These are phyloP conservation scores for Drosophila atroscutellata DNA, from an alignment of 2,888 invertebrate genomes.

Conservation along the genomic window DNA sequence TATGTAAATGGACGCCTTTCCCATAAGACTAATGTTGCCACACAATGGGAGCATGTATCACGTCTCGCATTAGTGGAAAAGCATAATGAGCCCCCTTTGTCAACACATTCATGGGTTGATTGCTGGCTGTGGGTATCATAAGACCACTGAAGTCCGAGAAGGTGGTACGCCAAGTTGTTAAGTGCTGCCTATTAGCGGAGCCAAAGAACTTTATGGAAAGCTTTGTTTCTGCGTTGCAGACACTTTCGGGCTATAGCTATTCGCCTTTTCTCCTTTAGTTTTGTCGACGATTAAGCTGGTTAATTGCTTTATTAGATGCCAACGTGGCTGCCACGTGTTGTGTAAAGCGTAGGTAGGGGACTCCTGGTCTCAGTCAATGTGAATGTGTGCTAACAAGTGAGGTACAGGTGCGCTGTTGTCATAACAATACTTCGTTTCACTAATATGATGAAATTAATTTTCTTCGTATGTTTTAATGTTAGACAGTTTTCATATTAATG, in stretches of 20 bases:
- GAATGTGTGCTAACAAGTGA: slow-evolving; percentile 11
- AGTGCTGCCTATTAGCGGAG: slow-evolving; percentile 41
- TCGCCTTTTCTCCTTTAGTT: slow-evolving; percentile 24
- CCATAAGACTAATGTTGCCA: slow-evolving; percentile 1
- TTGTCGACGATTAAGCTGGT: slow-evolving; percentile 56
- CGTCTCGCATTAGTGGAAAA: slow-evolving; percentile 43
- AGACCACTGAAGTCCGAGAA: slow-evolving; percentile 33
- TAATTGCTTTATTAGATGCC: slow-evolving; percentile 59
- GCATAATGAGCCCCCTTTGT: slow-evolving; percentile 20
- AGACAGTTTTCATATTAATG: not conserved
- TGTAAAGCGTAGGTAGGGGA: not conserved
- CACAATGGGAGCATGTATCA: slow-evolving; percentile 40
- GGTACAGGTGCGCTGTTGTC: slow-evolving; percentile 35
- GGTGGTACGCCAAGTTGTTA: slow-evolving; percentile 56
- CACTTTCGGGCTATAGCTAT: slow-evolving; percentile 22
- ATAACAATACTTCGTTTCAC: slow-evolving; percentile 19
- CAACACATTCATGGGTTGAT: slow-evolving; percentile 3
- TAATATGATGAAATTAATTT: not conserved
- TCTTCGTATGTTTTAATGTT: not conserved
- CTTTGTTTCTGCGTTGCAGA: slow-evolving; percentile 14
- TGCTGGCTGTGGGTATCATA: slow-evolving; percentile 52
- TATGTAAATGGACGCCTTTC: not conserved
- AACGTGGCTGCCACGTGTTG: slow-evolving; percentile 32
- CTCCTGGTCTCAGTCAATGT: not conserved
- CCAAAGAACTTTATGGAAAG: slow-evolving; percentile 22